Evolutionary conservation across 1,140 invertebrate species (phyloP).

Genomic region (Drosophila lini): DNA sequence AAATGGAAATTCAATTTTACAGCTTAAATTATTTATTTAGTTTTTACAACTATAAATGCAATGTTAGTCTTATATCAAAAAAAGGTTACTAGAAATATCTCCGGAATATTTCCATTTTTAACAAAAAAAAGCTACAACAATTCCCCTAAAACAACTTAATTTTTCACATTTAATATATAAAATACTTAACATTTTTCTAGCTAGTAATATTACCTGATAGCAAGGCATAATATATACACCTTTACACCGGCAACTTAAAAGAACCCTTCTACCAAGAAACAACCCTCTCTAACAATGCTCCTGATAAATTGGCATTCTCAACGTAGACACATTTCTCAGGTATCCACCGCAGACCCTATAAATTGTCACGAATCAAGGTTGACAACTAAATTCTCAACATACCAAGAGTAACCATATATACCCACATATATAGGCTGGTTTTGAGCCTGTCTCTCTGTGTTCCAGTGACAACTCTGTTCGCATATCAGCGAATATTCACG

Average conservation of each 20-base stretch:
- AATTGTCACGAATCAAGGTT: slow-evolving; percentile 28
- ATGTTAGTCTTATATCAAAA: neutral
- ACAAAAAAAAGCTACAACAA: neutral
- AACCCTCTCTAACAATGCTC: neutral
- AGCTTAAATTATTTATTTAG: too few relatives aligned
- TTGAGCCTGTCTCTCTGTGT: slow-evolving; percentile 16
- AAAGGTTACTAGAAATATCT: neutral
- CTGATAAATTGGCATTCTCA: slow-evolving; percentile 1
- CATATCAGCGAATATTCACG: slow-evolving; percentile 46
- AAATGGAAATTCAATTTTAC: neutral
- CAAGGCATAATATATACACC: too few relatives aligned
- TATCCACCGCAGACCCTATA: slow-evolving; percentile 2
- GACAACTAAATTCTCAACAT: slow-evolving; percentile 46
- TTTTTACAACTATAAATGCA: neutral
- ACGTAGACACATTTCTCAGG: neutral
- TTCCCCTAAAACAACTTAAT: neutral
- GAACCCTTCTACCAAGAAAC: neutral
- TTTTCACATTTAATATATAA: neutral
- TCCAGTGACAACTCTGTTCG: slow-evolving; percentile 52
- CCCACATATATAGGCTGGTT: slow-evolving; percentile 12
- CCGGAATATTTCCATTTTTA: neutral
- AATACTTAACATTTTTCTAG: neutral
- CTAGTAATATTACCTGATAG: too few relatives aligned
- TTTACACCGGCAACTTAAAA: neutral
- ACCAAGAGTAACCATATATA: slow-evolving; percentile 19